Evolutionary conservation across 2,888 invertebrate genomes (phyloP).

Genomic region (Tetragonisca angustula): DNA sequence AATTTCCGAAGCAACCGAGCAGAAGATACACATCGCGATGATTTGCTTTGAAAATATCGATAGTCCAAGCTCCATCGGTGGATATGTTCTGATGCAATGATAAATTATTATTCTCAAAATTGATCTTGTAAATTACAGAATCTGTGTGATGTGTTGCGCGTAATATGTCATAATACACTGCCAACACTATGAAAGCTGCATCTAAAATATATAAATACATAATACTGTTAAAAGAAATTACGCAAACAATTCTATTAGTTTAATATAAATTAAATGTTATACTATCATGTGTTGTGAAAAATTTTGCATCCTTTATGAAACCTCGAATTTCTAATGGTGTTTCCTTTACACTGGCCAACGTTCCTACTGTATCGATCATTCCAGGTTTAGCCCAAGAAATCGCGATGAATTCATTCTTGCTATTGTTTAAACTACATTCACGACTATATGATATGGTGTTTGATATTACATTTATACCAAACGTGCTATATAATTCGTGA

Average conservation of each 20-base stretch:
- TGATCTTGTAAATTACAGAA: conserved; percentile 73
- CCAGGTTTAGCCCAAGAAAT: conserved; percentile 69
- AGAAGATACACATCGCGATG: conserved; percentile 63
- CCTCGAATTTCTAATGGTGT: conserved; percentile 60
- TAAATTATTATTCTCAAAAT: conserved; percentile 55
- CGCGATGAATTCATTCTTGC: conserved; percentile 62
- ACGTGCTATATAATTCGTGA: conserved; percentile 58
- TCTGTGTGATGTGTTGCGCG: conserved; percentile 65
- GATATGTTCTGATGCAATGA: conserved; percentile 65
- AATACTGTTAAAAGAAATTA: background rate
- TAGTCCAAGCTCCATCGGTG: conserved; percentile 71
- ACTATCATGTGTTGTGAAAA: conserved; percentile 67
- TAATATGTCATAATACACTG: conserved; percentile 73
- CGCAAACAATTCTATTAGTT: background rate
- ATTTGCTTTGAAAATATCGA: conserved; percentile 70
- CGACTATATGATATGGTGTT: conserved; percentile 65
- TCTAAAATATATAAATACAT: conserved; percentile 55
- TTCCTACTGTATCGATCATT: background rate
- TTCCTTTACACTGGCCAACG: conserved; percentile 28
- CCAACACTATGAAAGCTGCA: conserved; percentile 72
- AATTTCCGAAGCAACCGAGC: conserved; percentile 70
- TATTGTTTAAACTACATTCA: conserved; percentile 56
- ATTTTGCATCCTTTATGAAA: conserved; percentile 71
- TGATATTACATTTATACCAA: conserved; percentile 70
- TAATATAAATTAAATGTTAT: conserved; percentile 6